These are phyloP conservation scores for Aplochiton taeniatus DNA, from an alignment of 2,797 vertebrate species.

Conservation along the genomic window DNA sequence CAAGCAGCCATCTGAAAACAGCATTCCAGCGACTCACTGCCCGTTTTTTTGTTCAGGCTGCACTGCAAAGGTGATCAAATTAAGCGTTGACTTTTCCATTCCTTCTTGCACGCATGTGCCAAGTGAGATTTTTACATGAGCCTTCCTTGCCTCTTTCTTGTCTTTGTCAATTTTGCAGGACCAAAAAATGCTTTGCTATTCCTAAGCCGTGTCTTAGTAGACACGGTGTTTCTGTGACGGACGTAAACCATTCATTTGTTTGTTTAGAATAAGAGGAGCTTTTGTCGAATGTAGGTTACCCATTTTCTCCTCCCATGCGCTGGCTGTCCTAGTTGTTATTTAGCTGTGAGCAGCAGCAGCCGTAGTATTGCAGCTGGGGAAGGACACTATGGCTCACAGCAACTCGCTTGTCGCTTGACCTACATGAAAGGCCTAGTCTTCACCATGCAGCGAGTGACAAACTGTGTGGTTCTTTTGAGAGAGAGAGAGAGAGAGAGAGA, in stretches of 20 bases:
- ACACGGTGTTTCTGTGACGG: background rate
- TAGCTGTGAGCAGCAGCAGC: constrained; percentile 28
- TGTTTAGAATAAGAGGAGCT: constrained; percentile 34
- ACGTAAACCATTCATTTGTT: constrained; percentile 17
- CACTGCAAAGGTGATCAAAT: constrained; percentile 27
- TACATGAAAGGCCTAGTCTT: constrained; percentile 42
- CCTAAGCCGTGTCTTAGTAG: background rate
- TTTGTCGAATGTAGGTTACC: constrained; percentile 67
- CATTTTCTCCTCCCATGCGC: constrained; percentile 21
- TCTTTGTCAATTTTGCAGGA: background rate
- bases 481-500: constrained; percentile 18
- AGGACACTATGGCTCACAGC: constrained; percentile 28
- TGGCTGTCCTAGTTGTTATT: constrained; percentile 57
- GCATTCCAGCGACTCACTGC: constrained; percentile 33
- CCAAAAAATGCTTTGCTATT: background rate
- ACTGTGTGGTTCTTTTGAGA: constrained; percentile 20
- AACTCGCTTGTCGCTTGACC: constrained; percentile 47
- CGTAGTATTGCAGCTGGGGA: constrained; percentile 37
- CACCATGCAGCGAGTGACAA: no score
- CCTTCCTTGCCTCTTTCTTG: background rate
- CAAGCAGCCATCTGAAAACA: constrained; percentile 63
- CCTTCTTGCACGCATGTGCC: constrained; percentile 1
- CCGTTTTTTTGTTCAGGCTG: constrained; percentile 13
- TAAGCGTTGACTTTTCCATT: constrained; percentile 27
- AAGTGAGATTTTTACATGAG: background rate